These are phyloP conservation scores for Amphilophus citrinellus DNA, from an alignment of 2,113 vertebrate genomes.

Conservation along the genomic window DNA sequence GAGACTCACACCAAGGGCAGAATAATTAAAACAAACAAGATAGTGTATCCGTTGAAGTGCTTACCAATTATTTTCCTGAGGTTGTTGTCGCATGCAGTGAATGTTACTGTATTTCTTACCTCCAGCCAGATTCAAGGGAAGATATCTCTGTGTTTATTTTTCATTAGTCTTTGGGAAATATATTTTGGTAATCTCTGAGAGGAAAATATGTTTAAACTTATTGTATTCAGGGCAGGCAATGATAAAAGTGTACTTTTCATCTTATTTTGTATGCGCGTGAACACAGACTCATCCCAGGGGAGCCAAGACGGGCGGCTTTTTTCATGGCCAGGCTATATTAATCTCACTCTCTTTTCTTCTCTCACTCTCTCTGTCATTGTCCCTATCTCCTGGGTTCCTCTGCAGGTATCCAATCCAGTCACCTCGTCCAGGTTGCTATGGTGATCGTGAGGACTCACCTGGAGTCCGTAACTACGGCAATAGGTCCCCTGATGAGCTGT, in stretches of 20 bases:
- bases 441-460: constrained; percentile 92
- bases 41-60: not conserved
- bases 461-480: constrained; percentile 94
- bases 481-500: constrained; percentile 86
- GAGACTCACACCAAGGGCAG: not conserved
- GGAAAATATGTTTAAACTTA: constrained; percentile 20
- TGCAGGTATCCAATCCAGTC: constrained; percentile 94
- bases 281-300: constrained; percentile 37
- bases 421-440: constrained; percentile 95
- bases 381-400: constrained; percentile 16
- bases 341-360: constrained; percentile 36
- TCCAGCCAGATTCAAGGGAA: not conserved
- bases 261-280: constrained; percentile 32
- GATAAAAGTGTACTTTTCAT: constrained; percentile 50
- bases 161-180: not conserved
- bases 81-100: constrained; percentile 34
- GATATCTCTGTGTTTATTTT: constrained; percentile 31
- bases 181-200: constrained; percentile 6
- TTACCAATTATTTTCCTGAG: constrained; percentile 28
- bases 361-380: constrained; percentile 20
- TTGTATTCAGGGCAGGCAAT: constrained; percentile 36
- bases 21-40: constrained; percentile 40
- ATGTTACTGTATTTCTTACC: constrained; percentile 3
- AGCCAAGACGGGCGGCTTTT: constrained; percentile 23
- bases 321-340: constrained; percentile 27